These are phyloP conservation scores for Isoperla grammatica DNA, from an alignment of 2,888 invertebrate genomes.

Conservation along the genomic window DNA sequence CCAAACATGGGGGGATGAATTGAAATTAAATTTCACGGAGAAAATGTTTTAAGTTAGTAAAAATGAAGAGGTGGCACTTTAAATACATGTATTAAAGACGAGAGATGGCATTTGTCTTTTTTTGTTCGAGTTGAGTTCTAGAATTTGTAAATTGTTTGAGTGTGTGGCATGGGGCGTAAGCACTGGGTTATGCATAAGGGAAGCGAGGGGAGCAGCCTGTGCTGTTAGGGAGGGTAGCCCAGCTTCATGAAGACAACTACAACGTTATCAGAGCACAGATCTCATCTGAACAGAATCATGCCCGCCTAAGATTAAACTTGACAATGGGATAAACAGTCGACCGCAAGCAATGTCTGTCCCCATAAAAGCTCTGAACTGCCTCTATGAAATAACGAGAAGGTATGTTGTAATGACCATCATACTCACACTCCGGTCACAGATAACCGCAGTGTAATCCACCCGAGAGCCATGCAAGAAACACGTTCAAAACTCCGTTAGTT, in stretches of 20 bases:
- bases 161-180: neutral
- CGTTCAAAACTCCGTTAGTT: neutral
- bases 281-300: neutral
- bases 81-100: neutral
- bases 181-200: too few relatives aligned
- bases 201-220: too few relatives aligned
- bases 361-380: neutral
- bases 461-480: neutral
- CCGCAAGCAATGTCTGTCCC: neutral
- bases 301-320: constrained; percentile 2
- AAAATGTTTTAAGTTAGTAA: too few relatives aligned
- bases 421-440: too few relatives aligned
- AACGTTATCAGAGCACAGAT: neutral
- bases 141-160: constrained; percentile 10
- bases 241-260: neutral
- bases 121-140: constrained; percentile 4
- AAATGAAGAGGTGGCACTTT: too few relatives aligned
- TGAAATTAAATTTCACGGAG: neutral
- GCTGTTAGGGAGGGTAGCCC: too few relatives aligned
- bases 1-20: constrained; percentile 5
- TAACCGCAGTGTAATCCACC: neutral
- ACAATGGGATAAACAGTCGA: constrained; percentile 9
- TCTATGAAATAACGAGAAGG: too few relatives aligned
- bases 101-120: constrained; percentile 7
- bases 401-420: neutral